A percentile compares a stretch with the other conserved stretches of the same genome.
Conservation (phyloP, 2,888 invertebrate genomes). For the Orgyia antiqua region DNA sequence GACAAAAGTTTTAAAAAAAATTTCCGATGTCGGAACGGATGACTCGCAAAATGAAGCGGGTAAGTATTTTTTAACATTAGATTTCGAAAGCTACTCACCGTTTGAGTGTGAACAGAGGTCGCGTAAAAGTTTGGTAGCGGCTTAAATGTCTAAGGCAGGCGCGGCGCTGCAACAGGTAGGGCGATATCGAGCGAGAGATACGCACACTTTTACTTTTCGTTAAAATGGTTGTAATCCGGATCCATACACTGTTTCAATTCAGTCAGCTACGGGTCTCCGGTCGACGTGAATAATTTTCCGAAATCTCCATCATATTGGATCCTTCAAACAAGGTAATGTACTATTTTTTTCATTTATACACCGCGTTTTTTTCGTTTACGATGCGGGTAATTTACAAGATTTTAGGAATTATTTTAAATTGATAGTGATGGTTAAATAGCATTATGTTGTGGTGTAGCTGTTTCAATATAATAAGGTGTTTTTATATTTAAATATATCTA, state of each 20-base stretch:
- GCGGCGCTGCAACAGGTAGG: slow-evolving; percentile 64
- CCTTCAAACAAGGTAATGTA: too few relatives aligned
- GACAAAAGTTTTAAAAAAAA: slow-evolving; percentile 49
- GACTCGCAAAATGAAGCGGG: slow-evolving; percentile 37
- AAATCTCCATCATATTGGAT: too few relatives aligned
- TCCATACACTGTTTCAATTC: slow-evolving; percentile 6
- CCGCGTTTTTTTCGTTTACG: too few relatives aligned
- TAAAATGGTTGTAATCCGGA: slow-evolving; percentile 46
- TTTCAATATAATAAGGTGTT: too few relatives aligned
- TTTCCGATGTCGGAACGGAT: slow-evolving; percentile 38
- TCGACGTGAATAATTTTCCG: too few relatives aligned
- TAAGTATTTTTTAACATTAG: slow-evolving; percentile 36
- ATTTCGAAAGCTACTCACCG: slow-evolving; percentile 17
- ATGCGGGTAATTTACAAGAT: too few relatives aligned
- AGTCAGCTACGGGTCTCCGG: too few relatives aligned
- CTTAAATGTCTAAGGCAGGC: slow-evolving; percentile 33
- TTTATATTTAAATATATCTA: too few relatives aligned
- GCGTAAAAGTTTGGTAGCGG: slow-evolving; percentile 54
- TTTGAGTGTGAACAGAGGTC: slow-evolving; percentile 33
- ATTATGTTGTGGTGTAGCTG: too few relatives aligned
- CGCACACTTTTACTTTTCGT: slow-evolving; percentile 52
- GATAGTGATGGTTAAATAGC: too few relatives aligned
- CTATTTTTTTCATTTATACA: too few relatives aligned
- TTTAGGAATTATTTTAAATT: too few relatives aligned
- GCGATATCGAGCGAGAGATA: slow-evolving; percentile 54